These are phyloP conservation scores for Hybos culiciformis DNA, from an alignment of 2,888 invertebrate species.

Conservation along the genomic window DNA sequence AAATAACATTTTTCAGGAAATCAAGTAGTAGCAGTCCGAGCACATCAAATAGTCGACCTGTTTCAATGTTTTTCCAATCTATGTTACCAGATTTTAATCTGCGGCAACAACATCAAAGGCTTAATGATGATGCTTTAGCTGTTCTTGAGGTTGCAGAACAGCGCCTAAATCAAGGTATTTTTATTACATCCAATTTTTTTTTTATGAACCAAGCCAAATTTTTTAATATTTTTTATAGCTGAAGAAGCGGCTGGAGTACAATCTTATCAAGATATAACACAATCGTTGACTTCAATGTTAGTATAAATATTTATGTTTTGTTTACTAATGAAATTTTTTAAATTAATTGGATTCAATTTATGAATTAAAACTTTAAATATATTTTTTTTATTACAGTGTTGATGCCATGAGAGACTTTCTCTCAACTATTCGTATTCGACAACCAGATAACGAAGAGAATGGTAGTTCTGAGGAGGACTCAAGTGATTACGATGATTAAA, in stretches of 20 bases:
- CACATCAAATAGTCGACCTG: conserved; percentile 25
- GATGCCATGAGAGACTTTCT: conserved; percentile 61
- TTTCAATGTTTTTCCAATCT: conserved; percentile 55
- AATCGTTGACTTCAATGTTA: conserved; percentile 51
- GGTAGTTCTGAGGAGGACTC: conserved; percentile 40
- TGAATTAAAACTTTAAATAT: too few relatives aligned
- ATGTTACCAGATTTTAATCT: conserved; percentile 53
- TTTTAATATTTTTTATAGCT: conserved; percentile 13
- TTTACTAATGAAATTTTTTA: too few relatives aligned
- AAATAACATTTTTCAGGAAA: conserved; percentile 22
- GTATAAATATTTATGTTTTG: too few relatives aligned
- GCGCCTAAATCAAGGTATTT: conserved; percentile 10
- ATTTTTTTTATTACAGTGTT: too few relatives aligned
- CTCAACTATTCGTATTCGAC: conserved; percentile 44
- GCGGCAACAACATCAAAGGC: conserved; percentile 15
- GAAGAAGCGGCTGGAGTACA: conserved; percentile 32
- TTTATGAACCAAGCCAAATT: not conserved
- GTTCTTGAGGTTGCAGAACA: conserved; percentile 13
- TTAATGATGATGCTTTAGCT: conserved; percentile 15
- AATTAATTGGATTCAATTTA: too few relatives aligned
- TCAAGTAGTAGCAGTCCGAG: conserved; percentile 28
- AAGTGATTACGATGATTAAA: conserved; percentile 35
- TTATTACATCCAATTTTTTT: conserved; percentile 10
- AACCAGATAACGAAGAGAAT: conserved; percentile 35
- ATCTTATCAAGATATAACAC: conserved; percentile 37